These are phyloP conservation scores for Asteroscopus sphinx DNA, from an alignment of 2,888 invertebrate species.

Conservation along the genomic window DNA sequence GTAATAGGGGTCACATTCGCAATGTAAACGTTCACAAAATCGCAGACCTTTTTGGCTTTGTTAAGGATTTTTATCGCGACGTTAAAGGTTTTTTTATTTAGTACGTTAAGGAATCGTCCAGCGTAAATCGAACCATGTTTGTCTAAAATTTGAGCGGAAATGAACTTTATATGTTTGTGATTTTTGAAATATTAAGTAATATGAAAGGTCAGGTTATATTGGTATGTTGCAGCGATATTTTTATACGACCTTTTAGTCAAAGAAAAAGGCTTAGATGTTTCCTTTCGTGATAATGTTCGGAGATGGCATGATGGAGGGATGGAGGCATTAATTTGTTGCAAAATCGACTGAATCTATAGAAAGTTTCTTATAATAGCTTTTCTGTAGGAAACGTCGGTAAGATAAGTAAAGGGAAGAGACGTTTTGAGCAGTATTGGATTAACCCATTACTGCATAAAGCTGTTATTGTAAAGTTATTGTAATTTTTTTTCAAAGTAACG, in stretches of 20 bases:
- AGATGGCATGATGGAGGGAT: slow-evolving; percentile 54
- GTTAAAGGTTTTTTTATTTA: slow-evolving; percentile 77
- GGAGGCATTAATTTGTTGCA: slow-evolving; percentile 54
- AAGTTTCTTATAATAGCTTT: slow-evolving; percentile 24
- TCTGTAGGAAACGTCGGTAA: neutral
- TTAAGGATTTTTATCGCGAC: slow-evolving; percentile 76
- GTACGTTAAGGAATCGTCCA: slow-evolving; percentile 62
- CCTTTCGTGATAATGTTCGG: slow-evolving; percentile 62
- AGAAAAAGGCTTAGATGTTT: slow-evolving; percentile 67
- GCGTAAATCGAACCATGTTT: slow-evolving; percentile 28
- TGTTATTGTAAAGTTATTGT: too few relatives aligned
- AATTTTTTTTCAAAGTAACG: too few relatives aligned
- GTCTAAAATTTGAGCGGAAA: slow-evolving; percentile 14
- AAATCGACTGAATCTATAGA: slow-evolving; percentile 43
- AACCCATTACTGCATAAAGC: too few relatives aligned
- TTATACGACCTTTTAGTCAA: slow-evolving; percentile 67
- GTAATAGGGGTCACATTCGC: slow-evolving; percentile 63
- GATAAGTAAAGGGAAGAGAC: neutral
- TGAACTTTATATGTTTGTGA: slow-evolving; percentile 3
- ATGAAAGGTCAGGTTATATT: slow-evolving; percentile 36
- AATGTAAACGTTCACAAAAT: slow-evolving; percentile 57
- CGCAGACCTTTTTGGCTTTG: slow-evolving; percentile 70
- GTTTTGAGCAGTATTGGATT: too few relatives aligned
- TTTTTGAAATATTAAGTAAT: slow-evolving; percentile 19
- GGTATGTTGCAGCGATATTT: slow-evolving; percentile 57